A percentile compares a stretch with the other conserved stretches of the same genome.
Conservation (phyloP, 2,797 vertebrate genomes). For the Sebastes cheni region DNA sequence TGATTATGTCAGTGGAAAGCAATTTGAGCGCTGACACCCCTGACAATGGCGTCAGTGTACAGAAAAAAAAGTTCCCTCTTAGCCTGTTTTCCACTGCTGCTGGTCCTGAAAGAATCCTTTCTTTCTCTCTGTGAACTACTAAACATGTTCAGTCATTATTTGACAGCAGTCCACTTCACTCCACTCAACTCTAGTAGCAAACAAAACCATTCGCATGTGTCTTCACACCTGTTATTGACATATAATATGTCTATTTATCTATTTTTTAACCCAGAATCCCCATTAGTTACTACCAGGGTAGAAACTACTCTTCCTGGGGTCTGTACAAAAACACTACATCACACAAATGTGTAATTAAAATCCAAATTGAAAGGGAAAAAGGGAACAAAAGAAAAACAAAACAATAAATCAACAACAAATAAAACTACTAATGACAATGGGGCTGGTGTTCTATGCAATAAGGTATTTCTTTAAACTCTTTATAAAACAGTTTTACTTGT, state of each 20-base stretch:
- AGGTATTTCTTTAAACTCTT: too few relatives aligned
- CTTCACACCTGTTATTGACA: conserved; percentile 52
- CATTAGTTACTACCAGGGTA: too few relatives aligned
- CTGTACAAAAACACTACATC: too few relatives aligned
- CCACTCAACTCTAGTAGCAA: conserved; percentile 7
- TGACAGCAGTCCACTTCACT: background rate
- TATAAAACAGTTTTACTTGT: too few relatives aligned
- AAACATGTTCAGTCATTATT: conserved; percentile 21
- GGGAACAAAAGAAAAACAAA: too few relatives aligned
- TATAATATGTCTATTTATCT: conserved; percentile 13
- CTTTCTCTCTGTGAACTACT: conserved; percentile 12
- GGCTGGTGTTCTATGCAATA: too few relatives aligned
- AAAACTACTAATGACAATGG: too few relatives aligned
- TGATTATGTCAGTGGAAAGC: conserved; percentile 49
- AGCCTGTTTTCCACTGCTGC: conserved; percentile 25
- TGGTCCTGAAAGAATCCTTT: conserved; percentile 45
- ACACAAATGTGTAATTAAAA: too few relatives aligned
- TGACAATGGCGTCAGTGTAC: conserved; percentile 59
- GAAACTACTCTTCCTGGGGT: too few relatives aligned
- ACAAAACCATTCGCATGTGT: conserved; percentile 50
- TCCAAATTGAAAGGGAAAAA: too few relatives aligned
- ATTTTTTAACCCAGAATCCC: too few relatives aligned
- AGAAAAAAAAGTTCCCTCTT: background rate
- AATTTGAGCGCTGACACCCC: conserved; percentile 27
- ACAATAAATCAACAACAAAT: too few relatives aligned